These are phyloP conservation scores for Lates japonicus DNA, from an alignment of 2,797 vertebrate species.

Conservation along the genomic window DNA sequence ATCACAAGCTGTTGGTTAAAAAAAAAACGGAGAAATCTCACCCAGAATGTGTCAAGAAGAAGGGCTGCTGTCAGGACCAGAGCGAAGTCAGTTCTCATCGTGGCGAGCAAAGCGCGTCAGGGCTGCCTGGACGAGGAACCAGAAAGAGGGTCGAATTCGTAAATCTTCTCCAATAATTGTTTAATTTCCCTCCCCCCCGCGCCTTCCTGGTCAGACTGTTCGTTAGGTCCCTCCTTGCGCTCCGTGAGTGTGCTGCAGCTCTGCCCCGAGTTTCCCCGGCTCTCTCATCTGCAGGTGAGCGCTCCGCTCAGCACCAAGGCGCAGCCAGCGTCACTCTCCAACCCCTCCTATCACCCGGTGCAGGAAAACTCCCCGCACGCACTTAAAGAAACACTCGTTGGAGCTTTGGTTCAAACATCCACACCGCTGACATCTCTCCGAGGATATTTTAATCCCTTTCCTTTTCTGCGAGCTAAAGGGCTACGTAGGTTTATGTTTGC, in stretches of 20 bases:
- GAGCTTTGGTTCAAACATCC: constrained; percentile 40
- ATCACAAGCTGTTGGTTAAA: background rate
- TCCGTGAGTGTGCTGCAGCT: constrained; percentile 76
- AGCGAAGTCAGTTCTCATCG: constrained; percentile 84
- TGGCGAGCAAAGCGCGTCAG: constrained; percentile 72
- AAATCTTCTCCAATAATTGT: constrained; percentile 60
- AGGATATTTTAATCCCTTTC: constrained; percentile 23
- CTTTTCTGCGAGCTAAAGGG: background rate
- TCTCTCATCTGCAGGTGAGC: constrained; percentile 93
- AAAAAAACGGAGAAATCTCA: constrained; percentile 65
- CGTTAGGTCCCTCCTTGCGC: constrained; percentile 64
- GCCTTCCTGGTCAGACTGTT: constrained; percentile 37
- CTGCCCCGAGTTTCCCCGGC: constrained; percentile 80
- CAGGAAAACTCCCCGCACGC: constrained; percentile 80
- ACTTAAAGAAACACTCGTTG: constrained; percentile 88
- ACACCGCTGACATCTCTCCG: constrained; percentile 26
- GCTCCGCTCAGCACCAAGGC: constrained; percentile 86
- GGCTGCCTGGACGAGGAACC: constrained; percentile 65
- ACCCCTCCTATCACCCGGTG: constrained; percentile 84
- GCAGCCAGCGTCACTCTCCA: constrained; percentile 86
- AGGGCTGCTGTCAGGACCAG: constrained; percentile 82
- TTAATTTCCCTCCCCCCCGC: constrained; percentile 39
- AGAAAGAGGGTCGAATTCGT: constrained; percentile 48
- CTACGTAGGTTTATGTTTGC: constrained; percentile 26
- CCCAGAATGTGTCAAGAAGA: constrained; percentile 82